These are phyloP conservation scores for Pheucticus melanocephalus DNA, from an alignment of 2,113 vertebrate genomes.

Conservation along the genomic window DNA sequence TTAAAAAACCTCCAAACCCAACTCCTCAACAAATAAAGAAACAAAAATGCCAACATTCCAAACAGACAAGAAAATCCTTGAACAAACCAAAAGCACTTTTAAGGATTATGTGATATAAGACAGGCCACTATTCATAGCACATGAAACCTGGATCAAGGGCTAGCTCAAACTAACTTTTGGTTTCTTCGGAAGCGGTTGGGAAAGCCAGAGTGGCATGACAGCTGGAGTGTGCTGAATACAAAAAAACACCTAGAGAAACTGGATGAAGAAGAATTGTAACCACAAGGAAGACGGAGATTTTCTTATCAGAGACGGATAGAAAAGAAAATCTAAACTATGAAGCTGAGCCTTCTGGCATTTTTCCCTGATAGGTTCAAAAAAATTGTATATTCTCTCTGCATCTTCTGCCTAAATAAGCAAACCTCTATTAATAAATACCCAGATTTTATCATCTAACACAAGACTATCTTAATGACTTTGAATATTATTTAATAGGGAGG, in stretches of 20 bases:
- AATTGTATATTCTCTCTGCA: background rate
- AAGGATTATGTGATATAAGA: background rate
- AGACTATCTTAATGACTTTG: background rate
- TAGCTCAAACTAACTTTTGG: rapidly evolving
- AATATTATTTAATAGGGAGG: background rate
- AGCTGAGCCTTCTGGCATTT: background rate
- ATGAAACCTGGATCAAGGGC: background rate
- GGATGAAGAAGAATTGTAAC: background rate
- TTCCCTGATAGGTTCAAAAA: background rate
- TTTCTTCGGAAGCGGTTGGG: background rate
- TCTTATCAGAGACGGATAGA: background rate
- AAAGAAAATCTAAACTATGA: background rate
- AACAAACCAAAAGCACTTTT: background rate
- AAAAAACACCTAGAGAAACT: background rate
- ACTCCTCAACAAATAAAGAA: background rate
- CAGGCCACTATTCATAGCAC: background rate
- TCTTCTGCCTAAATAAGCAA: background rate
- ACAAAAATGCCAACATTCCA: background rate
- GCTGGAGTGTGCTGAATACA: background rate
- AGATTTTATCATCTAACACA: background rate
- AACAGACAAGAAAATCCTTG: background rate
- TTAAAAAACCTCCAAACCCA: rapidly evolving
- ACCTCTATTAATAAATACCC: background rate
- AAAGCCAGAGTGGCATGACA: background rate
- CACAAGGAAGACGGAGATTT: background rate